Percentiles rank a stretch among this genome's conserved stretches.
phyloP scores from a whole-genome alignment of 2,797 vertebrate species.

The Eospalax fontanierii region DNA sequence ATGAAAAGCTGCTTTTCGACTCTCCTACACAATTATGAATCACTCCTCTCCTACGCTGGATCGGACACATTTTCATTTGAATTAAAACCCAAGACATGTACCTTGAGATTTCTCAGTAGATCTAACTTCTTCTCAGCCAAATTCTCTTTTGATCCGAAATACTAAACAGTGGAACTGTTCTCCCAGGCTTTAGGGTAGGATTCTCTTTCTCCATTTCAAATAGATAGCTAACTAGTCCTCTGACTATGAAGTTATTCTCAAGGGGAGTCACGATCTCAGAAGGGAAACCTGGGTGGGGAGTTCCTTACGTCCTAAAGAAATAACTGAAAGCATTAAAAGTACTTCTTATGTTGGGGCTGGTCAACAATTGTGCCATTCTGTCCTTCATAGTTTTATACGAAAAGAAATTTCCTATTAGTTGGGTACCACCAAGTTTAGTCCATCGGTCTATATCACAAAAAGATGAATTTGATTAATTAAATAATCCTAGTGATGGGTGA shows the following conservation, averaged over 20 bases:
- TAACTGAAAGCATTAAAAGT: slow-evolving; percentile 7
- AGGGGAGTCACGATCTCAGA: background rate
- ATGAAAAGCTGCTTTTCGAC: background rate
- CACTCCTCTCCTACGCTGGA: background rate
- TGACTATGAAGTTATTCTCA: background rate
- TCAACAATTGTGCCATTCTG: background rate
- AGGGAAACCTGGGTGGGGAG: background rate
- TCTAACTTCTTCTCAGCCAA: background rate
- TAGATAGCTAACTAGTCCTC: background rate
- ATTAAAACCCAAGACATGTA: slow-evolving; percentile 40
- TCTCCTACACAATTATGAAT: slow-evolving; percentile 36
- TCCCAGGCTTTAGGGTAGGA: background rate
- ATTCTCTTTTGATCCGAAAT: slow-evolving; percentile 30
- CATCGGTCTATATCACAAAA: background rate
- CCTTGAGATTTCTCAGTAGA: slow-evolving; percentile 12
- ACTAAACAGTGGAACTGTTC: background rate
- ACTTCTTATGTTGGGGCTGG: background rate
- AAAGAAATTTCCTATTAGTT: background rate
- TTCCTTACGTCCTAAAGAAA: background rate
- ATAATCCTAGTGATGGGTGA: background rate
- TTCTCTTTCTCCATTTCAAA: slow-evolving; percentile 54
- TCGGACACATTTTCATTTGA: slow-evolving; percentile 35
- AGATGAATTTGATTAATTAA: background rate
- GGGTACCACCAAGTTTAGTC: background rate
- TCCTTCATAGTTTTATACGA: background rate